Evolutionary conservation across 2,888 invertebrate genomes (phyloP).

Genomic region (Actias luna): DNA sequence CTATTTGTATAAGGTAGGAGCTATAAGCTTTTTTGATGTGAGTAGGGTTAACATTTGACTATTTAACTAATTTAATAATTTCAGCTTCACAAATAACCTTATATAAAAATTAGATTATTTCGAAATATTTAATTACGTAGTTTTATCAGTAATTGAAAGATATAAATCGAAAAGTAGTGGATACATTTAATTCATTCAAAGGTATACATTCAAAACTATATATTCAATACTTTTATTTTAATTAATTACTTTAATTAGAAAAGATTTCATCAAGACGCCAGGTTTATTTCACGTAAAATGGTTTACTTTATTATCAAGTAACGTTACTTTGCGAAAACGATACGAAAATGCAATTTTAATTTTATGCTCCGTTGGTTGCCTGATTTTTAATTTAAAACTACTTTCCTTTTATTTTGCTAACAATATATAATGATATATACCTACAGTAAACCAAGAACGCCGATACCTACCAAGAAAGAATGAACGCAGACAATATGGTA

Average conservation of each 20-base stretch:
- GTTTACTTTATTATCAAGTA: background rate
- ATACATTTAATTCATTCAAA: too few relatives aligned
- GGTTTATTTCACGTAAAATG: background rate
- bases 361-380: background rate
- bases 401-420: background rate
- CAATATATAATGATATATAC: background rate
- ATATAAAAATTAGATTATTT: too few relatives aligned
- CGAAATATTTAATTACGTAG: too few relatives aligned
- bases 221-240: too few relatives aligned
- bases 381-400: background rate
- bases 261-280: background rate
- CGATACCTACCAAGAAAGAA: background rate
- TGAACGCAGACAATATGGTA: background rate
- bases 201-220: too few relatives aligned
- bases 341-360: constrained; percentile 8
- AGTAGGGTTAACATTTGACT: too few relatives aligned
- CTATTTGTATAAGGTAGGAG: too few relatives aligned
- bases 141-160: too few relatives aligned
- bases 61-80: too few relatives aligned
- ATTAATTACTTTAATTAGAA: background rate
- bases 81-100: too few relatives aligned
- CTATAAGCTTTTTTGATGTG: too few relatives aligned
- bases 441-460: background rate
- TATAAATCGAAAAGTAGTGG: background rate
- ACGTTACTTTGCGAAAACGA: constrained; percentile 12